Conservation (phyloP, 2,113 vertebrate species). For the Rana temporaria region DNA sequence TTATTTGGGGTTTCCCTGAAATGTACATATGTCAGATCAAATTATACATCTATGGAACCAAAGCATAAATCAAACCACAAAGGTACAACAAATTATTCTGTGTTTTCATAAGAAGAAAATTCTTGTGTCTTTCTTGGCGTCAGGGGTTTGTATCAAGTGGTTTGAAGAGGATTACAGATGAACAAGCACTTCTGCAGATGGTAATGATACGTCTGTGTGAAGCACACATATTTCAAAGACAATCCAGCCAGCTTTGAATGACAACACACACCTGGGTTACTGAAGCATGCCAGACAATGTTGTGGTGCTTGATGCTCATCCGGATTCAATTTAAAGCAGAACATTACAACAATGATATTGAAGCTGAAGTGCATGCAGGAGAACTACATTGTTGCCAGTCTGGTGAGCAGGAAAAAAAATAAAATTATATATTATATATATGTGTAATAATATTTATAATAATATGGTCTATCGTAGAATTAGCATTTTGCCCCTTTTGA, state of each 20-base stretch:
- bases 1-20: constrained; percentile 12
- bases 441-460: not conserved
- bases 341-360: constrained; percentile 20
- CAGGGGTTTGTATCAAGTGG: constrained; percentile 52
- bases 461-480: not conserved
- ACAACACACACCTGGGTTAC: constrained; percentile 36
- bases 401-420: not conserved
- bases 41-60: constrained; percentile 23
- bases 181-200: constrained; percentile 54
- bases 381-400: constrained; percentile 5
- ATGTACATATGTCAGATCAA: constrained; percentile 7
- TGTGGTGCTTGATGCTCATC: not conserved
- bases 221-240: constrained; percentile 51
- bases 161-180: constrained; percentile 53
- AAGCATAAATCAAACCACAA: constrained; percentile 41
- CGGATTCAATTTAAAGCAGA: not conserved
- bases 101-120: constrained; percentile 39
- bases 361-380: not conserved
- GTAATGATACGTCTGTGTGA: constrained; percentile 48
- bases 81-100: constrained; percentile 40
- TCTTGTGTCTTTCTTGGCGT: constrained; percentile 33
- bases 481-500: not conserved
- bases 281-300: constrained; percentile 4
- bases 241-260: constrained; percentile 21
- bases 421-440: no score